A percentile compares a stretch with the other conserved stretches of the same genome.
Conservation (phyloP, 2,113 vertebrate species). For the Potamarius usumacintae region DNA sequence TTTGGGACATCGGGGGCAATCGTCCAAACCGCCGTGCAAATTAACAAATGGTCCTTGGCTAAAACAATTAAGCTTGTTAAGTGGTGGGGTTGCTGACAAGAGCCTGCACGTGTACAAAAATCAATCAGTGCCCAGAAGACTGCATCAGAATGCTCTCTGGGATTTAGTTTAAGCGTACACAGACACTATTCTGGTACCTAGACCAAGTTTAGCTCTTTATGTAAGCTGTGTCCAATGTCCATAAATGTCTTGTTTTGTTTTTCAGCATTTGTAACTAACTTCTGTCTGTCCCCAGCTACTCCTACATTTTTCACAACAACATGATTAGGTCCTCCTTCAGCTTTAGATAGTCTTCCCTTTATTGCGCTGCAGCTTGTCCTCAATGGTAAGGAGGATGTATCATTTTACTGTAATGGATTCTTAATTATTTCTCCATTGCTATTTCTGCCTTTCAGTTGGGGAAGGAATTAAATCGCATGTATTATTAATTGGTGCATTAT, state of each 20-base stretch:
- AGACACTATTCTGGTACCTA: slow-evolving; percentile 15
- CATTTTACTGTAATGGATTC: slow-evolving; percentile 46
- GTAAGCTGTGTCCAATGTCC: slow-evolving; percentile 1
- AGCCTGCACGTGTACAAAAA: slow-evolving; percentile 40
- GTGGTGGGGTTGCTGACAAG: slow-evolving; percentile 42
- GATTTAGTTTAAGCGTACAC: slow-evolving; percentile 29
- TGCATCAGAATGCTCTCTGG: slow-evolving; percentile 15
- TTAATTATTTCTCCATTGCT: slow-evolving; percentile 50
- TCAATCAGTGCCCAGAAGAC: slow-evolving; percentile 49
- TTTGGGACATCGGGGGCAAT: slow-evolving; percentile 16
- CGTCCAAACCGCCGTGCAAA: slow-evolving; percentile 48
- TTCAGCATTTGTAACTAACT: not conserved
- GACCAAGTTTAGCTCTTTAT: slow-evolving; percentile 18
- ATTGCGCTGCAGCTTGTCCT: slow-evolving; percentile 6
- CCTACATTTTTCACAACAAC: not conserved
- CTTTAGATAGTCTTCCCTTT: slow-evolving; percentile 9
- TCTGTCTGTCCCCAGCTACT: not conserved
- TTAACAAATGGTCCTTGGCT: slow-evolving; percentile 55
- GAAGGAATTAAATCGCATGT: slow-evolving; percentile 48
- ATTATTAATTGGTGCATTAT: slow-evolving; percentile 50
- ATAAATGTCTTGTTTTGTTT: not conserved
- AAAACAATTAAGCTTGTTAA: slow-evolving; percentile 55
- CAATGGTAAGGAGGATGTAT: slow-evolving; percentile 32
- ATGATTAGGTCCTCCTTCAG: slow-evolving; percentile 1
- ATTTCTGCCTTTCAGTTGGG: slow-evolving; percentile 41